These are phyloP conservation scores for Loxodonta africana DNA, from an alignment of 2,113 vertebrate genomes.

Conservation along the genomic window DNA sequence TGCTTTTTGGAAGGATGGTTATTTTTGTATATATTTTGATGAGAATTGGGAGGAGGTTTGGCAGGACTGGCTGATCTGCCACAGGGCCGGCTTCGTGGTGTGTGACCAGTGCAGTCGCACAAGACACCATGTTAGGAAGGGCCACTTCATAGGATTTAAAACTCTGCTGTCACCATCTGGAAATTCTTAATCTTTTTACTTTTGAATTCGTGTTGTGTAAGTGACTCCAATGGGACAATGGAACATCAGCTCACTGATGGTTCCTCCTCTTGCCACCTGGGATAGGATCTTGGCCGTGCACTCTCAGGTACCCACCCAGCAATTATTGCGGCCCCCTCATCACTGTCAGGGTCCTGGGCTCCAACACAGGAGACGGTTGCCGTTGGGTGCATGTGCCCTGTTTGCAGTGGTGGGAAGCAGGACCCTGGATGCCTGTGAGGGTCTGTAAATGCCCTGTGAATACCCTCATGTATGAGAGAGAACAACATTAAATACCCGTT, in stretches of 20 bases:
- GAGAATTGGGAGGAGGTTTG: neutral
- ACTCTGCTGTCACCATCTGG: neutral
- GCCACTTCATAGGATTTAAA: neutral
- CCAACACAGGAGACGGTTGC: neutral
- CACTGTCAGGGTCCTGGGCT: neutral
- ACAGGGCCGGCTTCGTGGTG: neutral
- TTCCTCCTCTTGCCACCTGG: fast-evolving
- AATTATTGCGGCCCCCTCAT: fast-evolving
- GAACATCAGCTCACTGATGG: fast-evolving
- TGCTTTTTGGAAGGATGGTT: neutral
- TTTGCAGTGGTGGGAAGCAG: fast-evolving
- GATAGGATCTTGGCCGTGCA: fast-evolving
- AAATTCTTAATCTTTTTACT: neutral
- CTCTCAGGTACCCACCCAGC: neutral
- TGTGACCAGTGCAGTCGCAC: no score
- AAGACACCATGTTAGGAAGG: neutral
- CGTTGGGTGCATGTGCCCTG: fast-evolving
- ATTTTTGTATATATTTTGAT: neutral
- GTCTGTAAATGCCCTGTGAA: fast-evolving
- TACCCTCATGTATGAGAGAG: neutral
- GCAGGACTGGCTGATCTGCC: neutral
- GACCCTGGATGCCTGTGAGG: fast-evolving
- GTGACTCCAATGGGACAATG: neutral
- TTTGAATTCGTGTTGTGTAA: neutral
- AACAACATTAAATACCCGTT: no score